Conservation (phyloP, 1,140 invertebrate species). For the Drosophila prosaltans region DNA sequence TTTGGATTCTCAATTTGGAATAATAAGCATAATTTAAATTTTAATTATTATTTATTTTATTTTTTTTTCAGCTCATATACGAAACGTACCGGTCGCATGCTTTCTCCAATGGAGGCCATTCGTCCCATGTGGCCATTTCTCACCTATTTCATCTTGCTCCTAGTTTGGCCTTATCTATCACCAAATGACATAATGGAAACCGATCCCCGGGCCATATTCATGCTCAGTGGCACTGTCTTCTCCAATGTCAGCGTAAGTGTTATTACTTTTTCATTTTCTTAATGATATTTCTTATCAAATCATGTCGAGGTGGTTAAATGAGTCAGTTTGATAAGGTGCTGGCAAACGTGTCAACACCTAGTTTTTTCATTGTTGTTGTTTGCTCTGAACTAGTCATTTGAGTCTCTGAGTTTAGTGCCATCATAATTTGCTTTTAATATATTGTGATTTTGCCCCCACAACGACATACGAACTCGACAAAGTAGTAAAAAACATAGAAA, state of each 20-base stretch:
- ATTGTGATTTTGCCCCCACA: background rate
- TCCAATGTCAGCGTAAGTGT: constrained; percentile 97
- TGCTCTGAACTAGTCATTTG: background rate
- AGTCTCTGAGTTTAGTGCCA: background rate
- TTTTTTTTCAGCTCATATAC: constrained; percentile 87
- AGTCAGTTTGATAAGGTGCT: constrained; percentile 6
- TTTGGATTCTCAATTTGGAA: too few species aligned
- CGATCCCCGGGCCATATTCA: constrained; percentile 93
- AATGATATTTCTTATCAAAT: constrained; percentile 3
- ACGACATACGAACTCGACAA: background rate
- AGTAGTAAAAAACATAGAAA: background rate
- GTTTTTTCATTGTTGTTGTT: background rate
- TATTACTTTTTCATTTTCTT: too few species aligned
- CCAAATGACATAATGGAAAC: constrained; percentile 89
- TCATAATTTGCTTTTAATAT: constrained; percentile 2
- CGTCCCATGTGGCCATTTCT: constrained; percentile 92
- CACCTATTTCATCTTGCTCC: constrained; percentile 88
- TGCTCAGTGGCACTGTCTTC: constrained; percentile 95
- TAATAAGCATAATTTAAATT: background rate
- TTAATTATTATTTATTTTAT: too few species aligned
- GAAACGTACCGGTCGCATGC: constrained; percentile 92
- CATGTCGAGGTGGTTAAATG: background rate
- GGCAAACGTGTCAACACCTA: constrained; percentile 1
- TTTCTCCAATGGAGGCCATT: constrained; percentile 88
- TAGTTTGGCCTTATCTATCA: constrained; percentile 91